Conservation (phyloP, 2,113 vertebrate species). For the Coreoperca whiteheadi region DNA sequence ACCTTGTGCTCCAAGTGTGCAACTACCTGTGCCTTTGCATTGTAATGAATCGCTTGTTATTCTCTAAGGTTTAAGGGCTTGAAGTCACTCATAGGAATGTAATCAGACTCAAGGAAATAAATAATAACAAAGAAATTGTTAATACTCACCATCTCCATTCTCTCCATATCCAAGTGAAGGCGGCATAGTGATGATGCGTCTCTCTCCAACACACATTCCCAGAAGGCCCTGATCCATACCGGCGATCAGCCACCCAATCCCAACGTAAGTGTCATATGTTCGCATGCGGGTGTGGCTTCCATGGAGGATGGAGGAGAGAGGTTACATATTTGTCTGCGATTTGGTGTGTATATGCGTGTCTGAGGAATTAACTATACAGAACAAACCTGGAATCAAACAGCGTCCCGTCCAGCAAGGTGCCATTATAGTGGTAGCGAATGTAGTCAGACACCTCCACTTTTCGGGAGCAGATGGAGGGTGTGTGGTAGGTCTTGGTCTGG, state of each 20-base stretch:
- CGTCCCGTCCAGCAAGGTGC: constrained; percentile 95
- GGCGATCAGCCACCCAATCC: constrained; percentile 97
- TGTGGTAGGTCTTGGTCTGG: constrained; percentile 90
- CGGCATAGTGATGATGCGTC: constrained; percentile 92
- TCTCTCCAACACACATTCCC: constrained; percentile 97
- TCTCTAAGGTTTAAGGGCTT: not conserved
- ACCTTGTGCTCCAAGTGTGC: not conserved
- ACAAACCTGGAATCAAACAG: constrained; percentile 96
- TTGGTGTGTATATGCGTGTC: not conserved
- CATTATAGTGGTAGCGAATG: constrained; percentile 97
- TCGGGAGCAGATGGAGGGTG: constrained; percentile 87
- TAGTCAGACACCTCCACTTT: constrained; percentile 95
- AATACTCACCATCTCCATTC: constrained; percentile 91
- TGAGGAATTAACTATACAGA: not conserved
- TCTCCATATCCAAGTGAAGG: constrained; percentile 96
- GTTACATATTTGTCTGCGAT: not conserved
- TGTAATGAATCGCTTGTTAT: not conserved
- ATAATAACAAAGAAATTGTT: not conserved
- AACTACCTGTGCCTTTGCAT: constrained; percentile 1
- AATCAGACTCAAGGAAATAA: not conserved
- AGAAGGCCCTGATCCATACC: constrained; percentile 98
- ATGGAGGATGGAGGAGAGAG: not conserved
- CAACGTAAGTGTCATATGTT: constrained; percentile 97
- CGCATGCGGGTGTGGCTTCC: constrained; percentile 94
- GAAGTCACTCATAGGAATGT: not conserved